phyloP scores from a whole-genome alignment of 2,797 vertebrate species.

The Dendrocincla tyrannina region DNA sequence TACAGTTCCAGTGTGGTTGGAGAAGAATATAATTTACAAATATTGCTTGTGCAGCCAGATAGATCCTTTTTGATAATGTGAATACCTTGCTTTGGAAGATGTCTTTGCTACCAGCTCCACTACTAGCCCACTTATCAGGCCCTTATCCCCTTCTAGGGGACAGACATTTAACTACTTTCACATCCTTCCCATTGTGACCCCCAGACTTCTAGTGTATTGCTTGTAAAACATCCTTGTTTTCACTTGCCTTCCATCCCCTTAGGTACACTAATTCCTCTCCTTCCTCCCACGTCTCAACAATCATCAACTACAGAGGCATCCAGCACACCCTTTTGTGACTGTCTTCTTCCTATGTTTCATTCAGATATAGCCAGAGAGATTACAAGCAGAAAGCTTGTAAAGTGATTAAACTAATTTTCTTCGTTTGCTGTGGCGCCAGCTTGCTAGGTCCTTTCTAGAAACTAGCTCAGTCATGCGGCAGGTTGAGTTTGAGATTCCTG shows the following conservation, averaged over 20 bases:
- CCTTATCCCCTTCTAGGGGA: background rate
- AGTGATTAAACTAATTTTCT: conserved; percentile 85
- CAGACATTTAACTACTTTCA: background rate
- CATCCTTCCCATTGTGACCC: background rate
- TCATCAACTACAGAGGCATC: conserved; percentile 76
- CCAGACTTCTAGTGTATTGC: background rate
- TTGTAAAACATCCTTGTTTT: conserved; percentile 80
- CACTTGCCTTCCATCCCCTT: conserved; percentile 77
- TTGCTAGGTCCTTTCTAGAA: conserved; percentile 83
- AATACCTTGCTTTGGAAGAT: background rate
- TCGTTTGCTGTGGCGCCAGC: conserved; percentile 84
- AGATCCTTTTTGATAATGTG: background rate
- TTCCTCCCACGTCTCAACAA: conserved; percentile 3
- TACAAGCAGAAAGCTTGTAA: conserved; percentile 77
- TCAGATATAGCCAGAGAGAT: conserved; percentile 79
- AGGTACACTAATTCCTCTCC: background rate
- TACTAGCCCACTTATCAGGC: background rate
- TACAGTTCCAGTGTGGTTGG: background rate
- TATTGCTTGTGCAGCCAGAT: background rate
- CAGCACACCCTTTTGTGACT: conserved; percentile 76
- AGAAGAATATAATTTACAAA: background rate
- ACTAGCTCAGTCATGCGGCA: conserved; percentile 78
- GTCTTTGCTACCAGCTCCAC: background rate
- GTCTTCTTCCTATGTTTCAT: conserved; percentile 72
- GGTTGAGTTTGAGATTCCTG: conserved; percentile 75